These are phyloP conservation scores for Drosophila lacicola DNA, from an alignment of 2,888 invertebrate genomes.

Conservation along the genomic window DNA sequence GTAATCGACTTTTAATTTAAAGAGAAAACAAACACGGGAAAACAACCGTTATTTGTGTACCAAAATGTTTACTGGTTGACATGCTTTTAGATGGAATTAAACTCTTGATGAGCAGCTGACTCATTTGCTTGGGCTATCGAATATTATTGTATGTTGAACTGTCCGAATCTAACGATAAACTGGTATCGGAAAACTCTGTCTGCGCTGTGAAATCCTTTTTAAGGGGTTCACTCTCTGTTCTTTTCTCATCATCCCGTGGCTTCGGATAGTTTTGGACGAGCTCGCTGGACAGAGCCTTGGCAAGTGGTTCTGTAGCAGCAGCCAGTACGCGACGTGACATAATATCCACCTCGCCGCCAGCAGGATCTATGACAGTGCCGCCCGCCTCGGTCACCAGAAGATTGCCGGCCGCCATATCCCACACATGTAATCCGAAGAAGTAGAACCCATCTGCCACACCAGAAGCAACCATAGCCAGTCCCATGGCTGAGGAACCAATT, in stretches of 20 bases:
- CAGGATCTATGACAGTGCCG: slow-evolving; percentile 94
- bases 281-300: slow-evolving; percentile 87
- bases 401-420: slow-evolving; percentile 95
- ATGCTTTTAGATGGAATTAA: slow-evolving; percentile 11
- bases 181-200: slow-evolving; percentile 59
- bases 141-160: neutral
- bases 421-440: slow-evolving; percentile 97
- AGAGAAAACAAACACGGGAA: neutral
- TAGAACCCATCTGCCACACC: slow-evolving; percentile 95
- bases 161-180: slow-evolving; percentile 28
- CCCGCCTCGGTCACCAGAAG: slow-evolving; percentile 97
- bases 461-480: slow-evolving; percentile 96
- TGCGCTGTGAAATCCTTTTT: slow-evolving; percentile 47
- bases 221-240: neutral
- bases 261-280: slow-evolving; percentile 90
- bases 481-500: slow-evolving; percentile 96
- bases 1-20: neutral
- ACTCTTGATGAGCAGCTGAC: slow-evolving; percentile 33
- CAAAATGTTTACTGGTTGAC: slow-evolving; percentile 19
- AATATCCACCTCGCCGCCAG: slow-evolving; percentile 92
- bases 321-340: slow-evolving; percentile 92
- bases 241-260: slow-evolving; percentile 87
- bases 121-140: neutral
- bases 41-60: neutral
- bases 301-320: slow-evolving; percentile 90